Evolutionary conservation across 2,888 invertebrate species (phyloP).

Genomic region (Diogma glabrata): DNA sequence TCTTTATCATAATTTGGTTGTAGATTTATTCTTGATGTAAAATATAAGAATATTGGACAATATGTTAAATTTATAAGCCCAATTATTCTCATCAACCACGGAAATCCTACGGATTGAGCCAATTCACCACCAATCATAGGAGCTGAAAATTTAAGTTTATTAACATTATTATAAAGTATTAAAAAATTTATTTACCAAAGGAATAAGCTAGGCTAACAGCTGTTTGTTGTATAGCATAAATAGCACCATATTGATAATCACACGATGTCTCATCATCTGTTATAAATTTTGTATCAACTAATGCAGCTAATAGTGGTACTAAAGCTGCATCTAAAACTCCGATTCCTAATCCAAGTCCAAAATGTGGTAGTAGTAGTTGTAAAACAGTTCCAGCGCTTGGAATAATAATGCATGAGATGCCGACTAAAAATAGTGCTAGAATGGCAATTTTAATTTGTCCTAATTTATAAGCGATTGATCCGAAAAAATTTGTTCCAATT

Average conservation of each 20-base stretch:
- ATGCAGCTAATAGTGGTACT: conserved; percentile 61
- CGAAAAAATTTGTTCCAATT: conserved; percentile 69
- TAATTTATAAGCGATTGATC: conserved; percentile 48
- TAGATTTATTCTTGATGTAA: too few relatives aligned
- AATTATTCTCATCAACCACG: conserved; percentile 60
- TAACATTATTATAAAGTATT: neutral
- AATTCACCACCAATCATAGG: conserved; percentile 63
- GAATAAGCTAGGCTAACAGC: conserved; percentile 72
- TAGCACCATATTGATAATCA: conserved; percentile 50
- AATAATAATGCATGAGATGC: conserved; percentile 48
- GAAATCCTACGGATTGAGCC: conserved; percentile 56
- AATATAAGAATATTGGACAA: conserved; percentile 45
- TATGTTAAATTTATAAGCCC: conserved; percentile 58
- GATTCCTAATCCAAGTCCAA: conserved; percentile 65
- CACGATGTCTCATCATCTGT: conserved; percentile 25
- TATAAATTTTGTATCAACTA: conserved; percentile 47
- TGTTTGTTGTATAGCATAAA: conserved; percentile 75
- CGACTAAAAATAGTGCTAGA: conserved; percentile 49
- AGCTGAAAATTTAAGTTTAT: too few relatives aligned
- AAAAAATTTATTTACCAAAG: conserved; percentile 52
- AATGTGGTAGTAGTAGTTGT: conserved; percentile 61
- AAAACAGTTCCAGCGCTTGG: conserved; percentile 50
- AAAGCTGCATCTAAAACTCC: conserved; percentile 71
- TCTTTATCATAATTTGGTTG: too few relatives aligned
- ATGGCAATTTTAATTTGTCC: conserved; percentile 55